phyloP scores from a whole-genome alignment of 2,113 vertebrate species.

The Rhadina sibilatrix region DNA sequence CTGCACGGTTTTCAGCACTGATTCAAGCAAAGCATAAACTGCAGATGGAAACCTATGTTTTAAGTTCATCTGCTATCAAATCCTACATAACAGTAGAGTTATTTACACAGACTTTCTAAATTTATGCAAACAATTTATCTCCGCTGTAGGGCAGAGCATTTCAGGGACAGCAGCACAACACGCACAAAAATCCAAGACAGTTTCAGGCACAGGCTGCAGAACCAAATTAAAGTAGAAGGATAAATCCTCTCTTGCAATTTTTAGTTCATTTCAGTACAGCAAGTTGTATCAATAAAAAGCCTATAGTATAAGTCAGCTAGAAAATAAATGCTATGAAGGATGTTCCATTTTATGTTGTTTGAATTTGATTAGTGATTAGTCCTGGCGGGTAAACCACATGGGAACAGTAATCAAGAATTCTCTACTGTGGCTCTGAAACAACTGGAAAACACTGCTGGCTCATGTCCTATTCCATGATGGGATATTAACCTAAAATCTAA shows the following conservation, averaged over 20 bases:
- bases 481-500: conserved; percentile 82
- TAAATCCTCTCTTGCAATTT: conserved; percentile 39
- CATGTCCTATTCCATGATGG: conserved; percentile 67
- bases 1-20: not conserved
- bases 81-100: not conserved
- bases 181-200: not conserved
- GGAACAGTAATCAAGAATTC: conserved; percentile 68
- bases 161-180: not conserved
- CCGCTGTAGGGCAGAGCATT: not conserved
- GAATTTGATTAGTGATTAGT: conserved; percentile 75
- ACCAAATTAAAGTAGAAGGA: conserved; percentile 40
- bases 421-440: conserved; percentile 15
- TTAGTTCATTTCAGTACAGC: conserved; percentile 35
- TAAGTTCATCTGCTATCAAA: conserved; percentile 10
- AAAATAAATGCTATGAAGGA: conserved; percentile 61
- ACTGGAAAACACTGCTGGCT: conserved; percentile 59
- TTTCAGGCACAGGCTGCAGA: not conserved
- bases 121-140: conserved; percentile 30
- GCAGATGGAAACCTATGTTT: not conserved
- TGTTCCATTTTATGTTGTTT: conserved; percentile 51
- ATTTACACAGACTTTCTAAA: not conserved
- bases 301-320: conserved; percentile 42
- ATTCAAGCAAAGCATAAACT: not conserved
- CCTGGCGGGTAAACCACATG: conserved; percentile 50
- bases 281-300: conserved; percentile 51